Base-by-base conservation (phyloP, 2,888 invertebrate genomes). In the Scaptomyza tumidula region DNA sequence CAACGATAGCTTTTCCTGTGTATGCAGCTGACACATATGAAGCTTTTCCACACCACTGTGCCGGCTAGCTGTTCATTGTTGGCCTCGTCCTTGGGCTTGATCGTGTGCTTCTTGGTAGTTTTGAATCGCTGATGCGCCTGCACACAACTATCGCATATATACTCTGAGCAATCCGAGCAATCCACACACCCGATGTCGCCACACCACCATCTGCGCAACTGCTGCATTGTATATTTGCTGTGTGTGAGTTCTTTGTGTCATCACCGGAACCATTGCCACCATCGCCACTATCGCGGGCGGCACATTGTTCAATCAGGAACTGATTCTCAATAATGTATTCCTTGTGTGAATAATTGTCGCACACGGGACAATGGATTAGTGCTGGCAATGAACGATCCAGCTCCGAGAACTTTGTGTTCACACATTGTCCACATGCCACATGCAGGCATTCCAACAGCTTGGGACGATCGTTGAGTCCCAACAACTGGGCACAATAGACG, bases 81-180 rank as follows among this genome's bases (percentile, higher is more conserved):
- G 59, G 96, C 96, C 91, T 97, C 96, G 86, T 96, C 96, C 92
- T 96, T 96, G 52, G 96, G 94, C 93, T 97, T 96, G 80, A 98
- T 97, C 4, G 95, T 96, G 92, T 98, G 98, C 90, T 98, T 98
- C 93, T 98, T 98, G 49, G 98, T 98, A 77, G 98, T 96, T 93
- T 98, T 96, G 59, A 98, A 94, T 93, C 98, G 95, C 92, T 97
- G 97, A 93, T 98, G 98, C 52, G 98, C 98, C 93, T 95, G 94
- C 69, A 97, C 97, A 93, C 98, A 98, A 92, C 95, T 96, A 91
- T 97, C 96, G 93, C 98, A 98, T 88, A 98, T 96, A 93, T 96
- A 97, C 93, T 98, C 98, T 0, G 96, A n/a, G n/a, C n/a, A n/a
- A n/a, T n/a, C n/a, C n/a, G n/a, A 95, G 92, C 98, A 98, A 91